Conservation (phyloP, 2,888 invertebrate species). For the Neuroscelio doddi region DNA sequence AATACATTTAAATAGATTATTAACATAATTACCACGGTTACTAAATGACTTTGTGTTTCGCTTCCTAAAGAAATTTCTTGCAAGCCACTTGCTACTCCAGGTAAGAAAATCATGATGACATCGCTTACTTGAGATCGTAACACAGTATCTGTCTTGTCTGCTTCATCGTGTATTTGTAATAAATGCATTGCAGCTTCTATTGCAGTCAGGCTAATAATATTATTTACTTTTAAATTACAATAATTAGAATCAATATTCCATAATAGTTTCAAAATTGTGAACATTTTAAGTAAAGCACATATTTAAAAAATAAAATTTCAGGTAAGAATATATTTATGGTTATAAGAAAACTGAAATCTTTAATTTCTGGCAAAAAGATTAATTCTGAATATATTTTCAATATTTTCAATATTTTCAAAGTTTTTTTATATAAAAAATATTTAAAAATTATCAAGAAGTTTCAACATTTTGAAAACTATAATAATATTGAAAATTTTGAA, state of each 20-base stretch:
- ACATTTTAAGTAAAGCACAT: no score
- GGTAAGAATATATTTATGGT: conserved; percentile 1
- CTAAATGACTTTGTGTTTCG: conserved; percentile 77
- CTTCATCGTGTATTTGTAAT: conserved; percentile 76
- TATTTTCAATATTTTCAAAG: no score
- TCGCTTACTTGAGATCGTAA: conserved; percentile 74
- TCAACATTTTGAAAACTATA: no score
- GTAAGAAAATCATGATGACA: conserved; percentile 77
- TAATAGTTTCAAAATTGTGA: no score
- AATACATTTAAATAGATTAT: no score
- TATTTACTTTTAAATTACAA: no score
- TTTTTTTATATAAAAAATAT: not conserved
- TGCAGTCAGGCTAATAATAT: conserved; percentile 70
- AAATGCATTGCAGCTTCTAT: conserved; percentile 78
- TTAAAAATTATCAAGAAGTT: not conserved
- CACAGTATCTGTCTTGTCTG: conserved; percentile 74
- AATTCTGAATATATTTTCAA: no score
- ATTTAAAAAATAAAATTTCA: no score
- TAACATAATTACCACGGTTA: conserved; percentile 74
- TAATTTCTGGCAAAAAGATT: no score
- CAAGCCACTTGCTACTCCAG: conserved; percentile 77
- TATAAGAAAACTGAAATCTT: no score
- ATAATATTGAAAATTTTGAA: no score
- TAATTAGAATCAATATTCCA: no score
- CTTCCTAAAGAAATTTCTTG: conserved; percentile 75